Conservation (phyloP, 2,113 vertebrate species). For the Entomyzon cyanotis region DNA sequence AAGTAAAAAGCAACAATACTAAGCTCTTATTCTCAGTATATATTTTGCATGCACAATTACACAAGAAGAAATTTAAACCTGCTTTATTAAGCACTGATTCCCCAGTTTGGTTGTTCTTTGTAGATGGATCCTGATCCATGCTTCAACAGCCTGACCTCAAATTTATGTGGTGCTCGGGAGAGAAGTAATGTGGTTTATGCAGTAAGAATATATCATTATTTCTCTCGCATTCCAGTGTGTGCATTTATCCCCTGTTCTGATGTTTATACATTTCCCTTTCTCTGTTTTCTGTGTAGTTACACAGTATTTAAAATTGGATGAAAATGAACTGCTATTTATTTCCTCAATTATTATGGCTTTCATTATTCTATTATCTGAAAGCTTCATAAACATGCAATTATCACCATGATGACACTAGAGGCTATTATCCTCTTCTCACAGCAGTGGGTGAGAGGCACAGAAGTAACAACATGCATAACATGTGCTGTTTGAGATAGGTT, state of each 20-base stretch:
- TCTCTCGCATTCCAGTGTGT: background rate
- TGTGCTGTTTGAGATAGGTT: background rate
- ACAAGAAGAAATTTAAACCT: background rate
- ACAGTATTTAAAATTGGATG: background rate
- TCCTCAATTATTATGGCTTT: background rate
- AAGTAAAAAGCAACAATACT: background rate
- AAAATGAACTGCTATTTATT: slow-evolving; percentile 13
- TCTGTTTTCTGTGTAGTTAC: background rate
- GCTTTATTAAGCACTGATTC: background rate
- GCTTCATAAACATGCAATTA: background rate
- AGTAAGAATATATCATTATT: background rate
- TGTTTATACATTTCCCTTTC: background rate
- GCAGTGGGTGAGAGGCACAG: background rate
- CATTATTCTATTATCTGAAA: slow-evolving; percentile 15
- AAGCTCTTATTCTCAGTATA: background rate
- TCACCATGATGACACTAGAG: background rate
- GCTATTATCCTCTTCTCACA: background rate
- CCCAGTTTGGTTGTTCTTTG: background rate
- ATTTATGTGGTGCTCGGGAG: background rate
- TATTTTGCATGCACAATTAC: background rate
- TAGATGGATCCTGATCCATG: background rate
- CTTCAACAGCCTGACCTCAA: background rate
- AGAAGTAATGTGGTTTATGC: background rate
- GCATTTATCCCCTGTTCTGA: background rate
- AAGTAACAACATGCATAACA: background rate